phyloP scores from a whole-genome alignment of 2,888 invertebrate species.

The Meghimatium bilineatum region DNA sequence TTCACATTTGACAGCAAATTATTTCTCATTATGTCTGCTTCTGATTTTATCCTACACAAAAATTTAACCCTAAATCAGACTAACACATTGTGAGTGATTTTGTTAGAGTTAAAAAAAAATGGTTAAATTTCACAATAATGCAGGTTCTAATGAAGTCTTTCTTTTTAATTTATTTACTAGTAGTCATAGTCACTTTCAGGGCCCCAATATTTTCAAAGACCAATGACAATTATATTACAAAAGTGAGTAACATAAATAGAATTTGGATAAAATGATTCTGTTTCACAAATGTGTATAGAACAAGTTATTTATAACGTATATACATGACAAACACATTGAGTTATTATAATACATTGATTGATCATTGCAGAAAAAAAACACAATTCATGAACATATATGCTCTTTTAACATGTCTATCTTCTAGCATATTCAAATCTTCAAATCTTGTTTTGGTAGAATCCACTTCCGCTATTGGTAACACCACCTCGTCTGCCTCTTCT shows the following conservation, averaged over 20 bases:
- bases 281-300: neutral
- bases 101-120: neutral
- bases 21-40: neutral
- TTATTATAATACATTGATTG: neutral
- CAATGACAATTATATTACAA: no score
- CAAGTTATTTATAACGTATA: no score
- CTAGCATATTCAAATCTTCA: neutral
- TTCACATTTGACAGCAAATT: neutral
- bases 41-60: neutral
- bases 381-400: neutral
- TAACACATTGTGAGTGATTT: neutral
- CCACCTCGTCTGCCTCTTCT: slow-evolving; percentile 49
- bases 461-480: slow-evolving; percentile 32
- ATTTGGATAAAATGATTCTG: neutral
- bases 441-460: slow-evolving; percentile 47
- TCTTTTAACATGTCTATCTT: neutral
- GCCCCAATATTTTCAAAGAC: no score
- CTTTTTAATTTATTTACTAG: no score
- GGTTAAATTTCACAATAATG: no score
- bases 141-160: no score
- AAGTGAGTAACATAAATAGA: neutral
- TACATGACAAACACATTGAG: neutral
- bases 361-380: neutral
- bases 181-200: no score
- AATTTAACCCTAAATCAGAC: neutral